Base-by-base conservation (phyloP, 2,888 invertebrate species). In the Aquatica leii region DNA sequence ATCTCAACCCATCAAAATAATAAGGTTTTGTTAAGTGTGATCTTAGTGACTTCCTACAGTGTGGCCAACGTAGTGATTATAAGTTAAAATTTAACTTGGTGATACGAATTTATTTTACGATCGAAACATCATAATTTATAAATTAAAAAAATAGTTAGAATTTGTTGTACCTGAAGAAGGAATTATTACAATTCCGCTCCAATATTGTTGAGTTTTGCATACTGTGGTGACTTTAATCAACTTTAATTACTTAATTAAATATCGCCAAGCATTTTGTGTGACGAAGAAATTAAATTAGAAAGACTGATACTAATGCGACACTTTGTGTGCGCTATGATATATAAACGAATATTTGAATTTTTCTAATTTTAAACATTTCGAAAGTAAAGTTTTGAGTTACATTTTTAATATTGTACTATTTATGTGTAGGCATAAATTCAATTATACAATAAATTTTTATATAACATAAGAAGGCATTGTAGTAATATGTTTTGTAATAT, bases 11-110 rank as follows among this genome's bases (percentile, higher is more conserved):
- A 54, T 73, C 70, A 63, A 60, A 67, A 71, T 71, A 69, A 69
- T 70, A 58, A 70, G 67, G 63, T 72, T 70, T 24, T 34, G 24
- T 69, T 76, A 74, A 71, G 76, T 78, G 77, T 78, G 77, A 78
- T 77, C 74, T 73, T 75, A 73, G 74, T 70, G 70, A 73, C 70
- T 73, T 72, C 70, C 70, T 70, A 70, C 65, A 69, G 69, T 68
- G 71, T 71, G 70, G 73, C 70, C 70, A 73, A 71, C 52, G 60
- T 67, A 67, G 66, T 65, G 68, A 67, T 48, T 69, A 21, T 55
- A 55, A 55, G 54, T 41, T 59, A 52, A 52, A 43, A 62, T 50
- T 59, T 35, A 43, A 59, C 63, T 63, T 59, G 63, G 63, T 63
- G 63, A 63, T 55, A 35, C 34, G 53, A 48, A 18, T 50, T 53